These are phyloP conservation scores for Notolabrus celidotus DNA, from an alignment of 2,797 vertebrate genomes.

Conservation along the genomic window DNA sequence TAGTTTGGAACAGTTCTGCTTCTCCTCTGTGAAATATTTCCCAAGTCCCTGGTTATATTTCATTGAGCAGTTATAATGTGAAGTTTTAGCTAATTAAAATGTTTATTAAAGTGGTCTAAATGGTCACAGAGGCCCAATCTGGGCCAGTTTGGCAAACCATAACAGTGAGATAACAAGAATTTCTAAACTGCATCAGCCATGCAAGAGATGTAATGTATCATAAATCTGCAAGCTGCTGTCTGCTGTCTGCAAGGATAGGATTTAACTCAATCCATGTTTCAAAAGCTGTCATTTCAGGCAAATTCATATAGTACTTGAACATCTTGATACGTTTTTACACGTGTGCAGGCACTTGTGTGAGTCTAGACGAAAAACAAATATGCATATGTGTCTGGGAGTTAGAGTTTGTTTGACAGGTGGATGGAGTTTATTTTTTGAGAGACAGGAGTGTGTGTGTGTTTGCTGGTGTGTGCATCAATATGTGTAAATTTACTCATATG, in stretches of 20 bases:
- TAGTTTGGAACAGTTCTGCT: background rate
- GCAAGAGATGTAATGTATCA: constrained; percentile 42
- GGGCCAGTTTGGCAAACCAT: constrained; percentile 31
- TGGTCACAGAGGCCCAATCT: constrained; percentile 45
- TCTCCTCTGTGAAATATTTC: background rate
- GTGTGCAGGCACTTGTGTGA: constrained; percentile 16
- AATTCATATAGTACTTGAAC: constrained; percentile 30
- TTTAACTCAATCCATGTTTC: constrained; percentile 46
- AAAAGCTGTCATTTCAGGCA: constrained; percentile 53
- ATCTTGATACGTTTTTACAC: constrained; percentile 46
- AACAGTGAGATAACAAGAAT: constrained; percentile 31
- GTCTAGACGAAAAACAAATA: constrained; percentile 24
- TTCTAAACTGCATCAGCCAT: constrained; percentile 40
- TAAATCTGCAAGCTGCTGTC: constrained; percentile 58
- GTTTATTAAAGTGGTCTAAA: constrained; percentile 47
- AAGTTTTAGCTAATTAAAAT: constrained; percentile 44
- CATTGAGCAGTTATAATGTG: constrained; percentile 19
- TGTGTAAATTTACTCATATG: constrained; percentile 46
- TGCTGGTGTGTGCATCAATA: constrained; percentile 23
- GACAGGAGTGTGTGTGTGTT: constrained; percentile 8
- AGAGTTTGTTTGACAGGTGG: constrained; percentile 53
- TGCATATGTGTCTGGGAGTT: constrained; percentile 2
- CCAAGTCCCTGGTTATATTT: background rate
- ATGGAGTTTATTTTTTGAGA: constrained; percentile 35
- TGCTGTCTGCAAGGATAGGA: constrained; percentile 38